Evolutionary conservation across 2,797 vertebrate genomes (phyloP).

Genomic region (Podargus strigoides): DNA sequence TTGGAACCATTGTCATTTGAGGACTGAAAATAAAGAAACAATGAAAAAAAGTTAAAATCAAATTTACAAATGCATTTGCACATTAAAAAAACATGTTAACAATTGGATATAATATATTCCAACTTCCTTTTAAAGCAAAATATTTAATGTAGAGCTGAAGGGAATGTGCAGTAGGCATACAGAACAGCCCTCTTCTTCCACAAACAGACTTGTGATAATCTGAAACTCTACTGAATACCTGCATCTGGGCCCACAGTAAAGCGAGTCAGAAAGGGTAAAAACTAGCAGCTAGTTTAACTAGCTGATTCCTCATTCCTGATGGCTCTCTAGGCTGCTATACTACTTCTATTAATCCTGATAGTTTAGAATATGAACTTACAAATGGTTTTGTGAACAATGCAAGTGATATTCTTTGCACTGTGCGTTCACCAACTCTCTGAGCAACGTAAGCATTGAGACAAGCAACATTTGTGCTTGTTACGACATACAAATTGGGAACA

Average conservation of each 20-base stretch:
- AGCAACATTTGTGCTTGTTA: neutral
- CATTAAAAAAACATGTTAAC: neutral
- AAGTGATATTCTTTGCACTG: neutral
- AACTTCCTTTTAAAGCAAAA: neutral
- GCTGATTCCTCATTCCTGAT: neutral
- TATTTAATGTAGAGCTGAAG: neutral
- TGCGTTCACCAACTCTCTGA: neutral
- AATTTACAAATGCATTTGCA: neutral
- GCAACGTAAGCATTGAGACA: neutral
- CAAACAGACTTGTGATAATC: neutral
- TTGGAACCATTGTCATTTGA: conserved; percentile 81
- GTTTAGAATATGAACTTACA: neutral
- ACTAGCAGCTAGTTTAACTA: neutral
- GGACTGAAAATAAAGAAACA: conserved; percentile 67
- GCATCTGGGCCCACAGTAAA: too few species aligned
- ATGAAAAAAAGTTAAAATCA: conserved; percentile 18
- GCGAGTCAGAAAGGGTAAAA: neutral
- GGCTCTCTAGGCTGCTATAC: neutral
- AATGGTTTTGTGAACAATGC: neutral
- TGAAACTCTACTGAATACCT: neutral
- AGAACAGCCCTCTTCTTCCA: neutral
- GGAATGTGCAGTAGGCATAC: neutral
- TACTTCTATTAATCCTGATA: neutral
- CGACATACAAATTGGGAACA: neutral
- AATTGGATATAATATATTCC: neutral